Base-by-base conservation (phyloP, 1,140 invertebrate genomes). In the Eufriesea mexicana region DNA sequence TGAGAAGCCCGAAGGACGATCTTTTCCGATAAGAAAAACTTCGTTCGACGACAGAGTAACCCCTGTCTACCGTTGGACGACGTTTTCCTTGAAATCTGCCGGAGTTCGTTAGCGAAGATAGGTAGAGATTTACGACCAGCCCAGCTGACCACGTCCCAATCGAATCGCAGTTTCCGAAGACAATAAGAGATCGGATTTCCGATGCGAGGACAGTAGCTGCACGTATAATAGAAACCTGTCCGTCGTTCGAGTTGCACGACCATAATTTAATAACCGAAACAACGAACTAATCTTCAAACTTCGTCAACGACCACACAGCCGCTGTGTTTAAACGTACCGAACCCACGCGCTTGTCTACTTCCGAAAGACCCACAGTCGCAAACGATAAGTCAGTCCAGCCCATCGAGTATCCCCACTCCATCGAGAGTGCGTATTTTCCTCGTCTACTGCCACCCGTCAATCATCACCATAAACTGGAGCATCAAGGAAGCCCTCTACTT, bases 151-250 rank as follows among this genome's bases (percentile, higher is more conserved):
- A 35, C 61, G 16, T 42, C 20, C 9, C 64, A 66, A 35, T 25
- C 68, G 35, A 28, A n/a, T 28, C n/a, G 12, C 49, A 71, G 23
- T 64, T 64, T 6, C 49, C 28, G 45, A 42, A 81, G 72, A 81
- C 72, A 67, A 81, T 75, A 66, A 66, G 51, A 75, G 49, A 75
- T 75, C 71, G 20, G n/a, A 57, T 81, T 55, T 67, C 51, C n/a
- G 12, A 23, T 20, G 18, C 18, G 12, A 16, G 35, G n/a, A 2
- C 23, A 8, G 64, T 49, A 49, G 35, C 54, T 54, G 16, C 18
- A 18, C 47, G 42, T 28, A 51, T 18, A 55, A 72, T 45, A 45
- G 66, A 72, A 55, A 25, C 47, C 47, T 51, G 7, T 28, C 62
- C 25, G 67, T 16, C 18, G 47, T 2, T 42, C 14, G 55, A 28